Base-by-base conservation (phyloP, 2,113 vertebrate genomes). In the Megaleporinus macrocephalus region DNA sequence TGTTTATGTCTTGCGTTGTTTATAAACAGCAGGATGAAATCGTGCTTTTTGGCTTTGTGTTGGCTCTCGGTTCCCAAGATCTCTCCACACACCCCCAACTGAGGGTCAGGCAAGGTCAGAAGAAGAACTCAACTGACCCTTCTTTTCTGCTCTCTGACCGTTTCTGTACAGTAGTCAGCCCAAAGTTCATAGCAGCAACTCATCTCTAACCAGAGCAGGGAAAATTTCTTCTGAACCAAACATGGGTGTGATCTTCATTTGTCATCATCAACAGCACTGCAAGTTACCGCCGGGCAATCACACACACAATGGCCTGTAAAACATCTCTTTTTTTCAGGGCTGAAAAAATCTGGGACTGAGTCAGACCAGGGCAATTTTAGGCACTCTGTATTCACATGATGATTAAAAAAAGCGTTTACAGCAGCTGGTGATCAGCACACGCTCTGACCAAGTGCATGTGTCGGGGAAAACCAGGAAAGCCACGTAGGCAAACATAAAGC, bases 251-350 rank as follows among this genome's bases (percentile, higher is more conserved):
- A 81, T 74, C 53, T 73, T 73, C n/a, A 16, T 65, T 71, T 29
- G 13, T 62, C 57, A 80, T 62, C 62, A 41, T 59, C 57, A 73
- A 41, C 22, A 80, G 61, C 36, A 62, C 26, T 62, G 49, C 62
- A 65, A 41, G n/a, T 81, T n/a, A 73, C 36, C 20, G 29, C 47
- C 41, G 29, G 29, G 47, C 79, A 81, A 62, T 72, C 68, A 49
- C n/a, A 70, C 30, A 70, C 49, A 80, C 68, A 72, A 80, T 80
- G 27, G 77, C 22, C 66, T 71, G 53, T 71, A 80, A 65, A 74
- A 74, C 61, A n/a, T 33, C 3, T 15, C 18, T 71, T 47, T 27
- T 61, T 27, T 59, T 79, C 30, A 62, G 20, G 53, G 41, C 30
- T 47, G 66, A 79, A 70, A 51, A 59, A 63, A 73, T n/a, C 65